Evolutionary conservation across 1,140 invertebrate species (phyloP), one percentile per base, ranked within the genome.

Genomic region (Papilio polyxenes): DNA sequence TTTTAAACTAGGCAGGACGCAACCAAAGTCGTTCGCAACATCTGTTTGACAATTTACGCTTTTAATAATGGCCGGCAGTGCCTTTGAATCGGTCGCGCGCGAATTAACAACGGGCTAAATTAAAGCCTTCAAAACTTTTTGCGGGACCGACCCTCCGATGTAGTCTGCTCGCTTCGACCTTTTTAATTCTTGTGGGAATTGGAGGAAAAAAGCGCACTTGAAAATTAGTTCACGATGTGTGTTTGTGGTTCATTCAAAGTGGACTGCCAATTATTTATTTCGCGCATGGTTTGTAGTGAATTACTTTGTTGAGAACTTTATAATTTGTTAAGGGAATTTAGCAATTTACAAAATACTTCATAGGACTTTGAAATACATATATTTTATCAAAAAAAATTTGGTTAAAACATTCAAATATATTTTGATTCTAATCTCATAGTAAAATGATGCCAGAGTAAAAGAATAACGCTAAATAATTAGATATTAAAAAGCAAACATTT

Each of bases 1-100:
- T 90, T 92, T 93, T 90, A 92, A 92, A 90, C 87, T 87, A 86
- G 82, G 83, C 86, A 83, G 88, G 86, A 89, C 87, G 86, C 87
- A 86, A 87, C 86, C 87, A 83, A 87, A 90, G 91, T 90, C 91
- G 90, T 93, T 92, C 86, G 85, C 82, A 87, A 89, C 91, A 93
- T 91, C 91, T 93, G 92, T 91, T 92, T 92, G 91, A 93, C 92
- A 92, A 92, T 93, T 92, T 92, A 92, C 91, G 92, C 89, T 90
- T 92, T 93, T 92, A 93, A 93, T 93, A 93, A 92, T 92, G 88
- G 91, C 87, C 87, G 87, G 82, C 87, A 85, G 81, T 86, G 91
- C 89, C 91, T 92, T 92, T 91, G 91, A 92, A 92, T 91, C 88
- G 90, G 90, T 91, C 87, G 91, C 91, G 89, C 88, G 87, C 89